These are phyloP conservation scores for Rhabditoides inermis DNA, from an alignment of 2,888 invertebrate species.

Conservation along the genomic window DNA sequence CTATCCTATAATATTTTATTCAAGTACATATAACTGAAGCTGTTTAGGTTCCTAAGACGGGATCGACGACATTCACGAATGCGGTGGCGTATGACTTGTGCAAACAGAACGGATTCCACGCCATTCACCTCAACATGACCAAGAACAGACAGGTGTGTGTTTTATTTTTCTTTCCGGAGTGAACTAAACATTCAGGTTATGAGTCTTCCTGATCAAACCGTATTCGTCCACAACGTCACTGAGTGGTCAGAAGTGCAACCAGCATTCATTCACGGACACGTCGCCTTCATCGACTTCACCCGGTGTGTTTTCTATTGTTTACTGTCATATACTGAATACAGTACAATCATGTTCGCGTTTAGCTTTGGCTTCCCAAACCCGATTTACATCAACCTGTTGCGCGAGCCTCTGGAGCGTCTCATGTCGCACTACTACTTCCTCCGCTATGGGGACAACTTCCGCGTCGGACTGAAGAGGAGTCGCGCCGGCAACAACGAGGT, in stretches of 20 bases:
- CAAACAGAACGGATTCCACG: constrained; percentile 58
- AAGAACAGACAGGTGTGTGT: constrained; percentile 69
- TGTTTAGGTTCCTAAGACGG: constrained; percentile 46
- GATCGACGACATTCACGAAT: constrained; percentile 49
- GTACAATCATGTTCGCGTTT: constrained; percentile 39
- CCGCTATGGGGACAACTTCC: constrained; percentile 88
- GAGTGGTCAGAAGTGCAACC: constrained; percentile 82
- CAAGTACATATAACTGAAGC: not conserved
- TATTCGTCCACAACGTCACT: constrained; percentile 81
- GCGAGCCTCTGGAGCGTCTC: constrained; percentile 86
- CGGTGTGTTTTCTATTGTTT: constrained; percentile 61
- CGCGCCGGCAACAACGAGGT: constrained; percentile 94
- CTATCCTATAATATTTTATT: not conserved
- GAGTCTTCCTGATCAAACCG: constrained; percentile 77
- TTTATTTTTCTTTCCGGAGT: not conserved
- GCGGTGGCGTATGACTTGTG: constrained; percentile 47
- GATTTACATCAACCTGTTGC: constrained; percentile 84
- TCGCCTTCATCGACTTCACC: constrained; percentile 88
- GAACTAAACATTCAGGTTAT: constrained; percentile 63
- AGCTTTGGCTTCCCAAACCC: constrained; percentile 78
- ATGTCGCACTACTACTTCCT: constrained; percentile 97
- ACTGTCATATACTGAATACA: not conserved
- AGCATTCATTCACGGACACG: constrained; percentile 91
- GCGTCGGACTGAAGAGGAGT: constrained; percentile 82
- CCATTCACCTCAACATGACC: constrained; percentile 87